Conservation (phyloP, 2,113 vertebrate genomes). For the Mola mola region DNA sequence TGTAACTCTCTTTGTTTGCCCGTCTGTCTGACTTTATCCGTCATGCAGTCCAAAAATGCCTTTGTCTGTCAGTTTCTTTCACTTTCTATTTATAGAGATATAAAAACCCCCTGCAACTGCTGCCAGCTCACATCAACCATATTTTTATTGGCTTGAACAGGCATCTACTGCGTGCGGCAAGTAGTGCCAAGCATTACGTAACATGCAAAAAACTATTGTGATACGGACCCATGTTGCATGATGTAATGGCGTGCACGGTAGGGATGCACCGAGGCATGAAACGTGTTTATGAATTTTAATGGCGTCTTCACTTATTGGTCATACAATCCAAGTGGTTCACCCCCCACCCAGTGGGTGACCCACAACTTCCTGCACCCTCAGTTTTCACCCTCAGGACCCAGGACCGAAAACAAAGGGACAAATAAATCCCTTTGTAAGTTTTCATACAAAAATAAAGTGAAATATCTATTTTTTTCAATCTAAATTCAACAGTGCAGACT, state of each 20-base stretch:
- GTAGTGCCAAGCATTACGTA: neutral
- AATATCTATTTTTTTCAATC: too few relatives aligned
- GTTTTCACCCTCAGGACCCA: neutral
- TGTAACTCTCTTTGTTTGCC: constrained; percentile 18
- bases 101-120: neutral
- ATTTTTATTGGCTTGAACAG: neutral
- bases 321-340: constrained; percentile 22
- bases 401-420: neutral
- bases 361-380: constrained; percentile 4
- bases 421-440: neutral
- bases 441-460: neutral
- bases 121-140: neutral
- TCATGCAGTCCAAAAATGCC: constrained; percentile 8
- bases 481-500: too few relatives aligned
- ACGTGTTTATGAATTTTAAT: constrained; percentile 32
- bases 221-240: constrained; percentile 2
- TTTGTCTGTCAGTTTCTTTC: neutral
- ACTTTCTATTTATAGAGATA: neutral
- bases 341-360: neutral
- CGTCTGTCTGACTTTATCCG: constrained; percentile 5
- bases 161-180: neutral
- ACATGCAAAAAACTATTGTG: neutral
- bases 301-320: constrained; percentile 29
- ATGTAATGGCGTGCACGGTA: constrained; percentile 8
- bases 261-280: constrained; percentile 9